These are phyloP conservation scores for Muscicapa adusta DNA, from an alignment of 2,113 vertebrate species.

Conservation along the genomic window DNA sequence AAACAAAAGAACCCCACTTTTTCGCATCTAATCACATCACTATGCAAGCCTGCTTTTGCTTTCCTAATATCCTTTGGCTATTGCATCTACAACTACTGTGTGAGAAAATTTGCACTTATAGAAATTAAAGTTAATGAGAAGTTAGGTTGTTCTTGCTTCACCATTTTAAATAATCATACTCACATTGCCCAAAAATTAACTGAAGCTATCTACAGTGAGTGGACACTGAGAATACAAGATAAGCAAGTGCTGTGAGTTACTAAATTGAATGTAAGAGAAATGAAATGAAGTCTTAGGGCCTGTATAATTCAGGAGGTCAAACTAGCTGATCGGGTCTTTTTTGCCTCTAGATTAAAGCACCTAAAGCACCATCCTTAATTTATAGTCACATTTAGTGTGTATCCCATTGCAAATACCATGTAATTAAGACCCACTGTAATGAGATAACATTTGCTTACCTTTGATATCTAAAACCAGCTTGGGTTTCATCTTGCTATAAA, in stretches of 20 bases:
- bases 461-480: constrained; percentile 92
- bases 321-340: constrained; percentile 22
- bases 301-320: constrained; percentile 36
- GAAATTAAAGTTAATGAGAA: constrained; percentile 41
- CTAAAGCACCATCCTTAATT: constrained; percentile 28
- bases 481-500: constrained; percentile 84
- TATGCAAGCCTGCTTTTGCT: neutral
- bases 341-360: constrained; percentile 32
- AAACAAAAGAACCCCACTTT: neutral
- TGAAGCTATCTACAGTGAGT: constrained; percentile 14
- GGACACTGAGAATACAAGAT: constrained; percentile 45
- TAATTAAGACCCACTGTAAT: constrained; percentile 27
- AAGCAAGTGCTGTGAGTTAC: constrained; percentile 23
- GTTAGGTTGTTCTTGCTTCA: constrained; percentile 12
- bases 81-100: neutral
- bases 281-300: neutral
- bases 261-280: neutral
- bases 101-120: neutral
- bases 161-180: constrained; percentile 10
- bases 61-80: neutral
- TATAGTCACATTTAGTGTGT: constrained; percentile 12
- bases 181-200: neutral
- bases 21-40: neutral
- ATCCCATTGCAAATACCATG: neutral
- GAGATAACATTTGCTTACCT: constrained; percentile 81